A percentile compares a stretch with the other conserved stretches of the same genome.
Evolutionary conservation across 2,888 invertebrate species (phyloP).

Genomic region (Laothoe populi): DNA sequence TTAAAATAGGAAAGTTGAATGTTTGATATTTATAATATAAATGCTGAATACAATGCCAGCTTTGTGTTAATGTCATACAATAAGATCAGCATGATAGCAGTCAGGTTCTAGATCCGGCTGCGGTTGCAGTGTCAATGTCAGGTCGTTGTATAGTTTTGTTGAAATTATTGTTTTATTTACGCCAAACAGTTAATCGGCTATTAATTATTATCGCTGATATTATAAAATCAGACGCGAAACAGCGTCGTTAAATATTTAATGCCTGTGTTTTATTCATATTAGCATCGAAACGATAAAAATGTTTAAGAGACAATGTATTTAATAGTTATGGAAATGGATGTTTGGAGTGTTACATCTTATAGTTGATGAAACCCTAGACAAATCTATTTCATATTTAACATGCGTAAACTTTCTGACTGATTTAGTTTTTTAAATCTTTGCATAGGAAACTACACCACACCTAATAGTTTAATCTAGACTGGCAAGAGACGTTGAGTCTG

Average conservation of each 20-base stretch:
- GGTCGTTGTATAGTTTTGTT: slow-evolving; percentile 41
- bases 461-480: no score
- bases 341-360: not conserved
- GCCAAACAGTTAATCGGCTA: slow-evolving; percentile 7
- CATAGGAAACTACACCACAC: no score
- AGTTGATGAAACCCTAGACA: no score
- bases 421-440: no score
- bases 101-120: slow-evolving; percentile 71
- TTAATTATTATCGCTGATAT: not conserved
- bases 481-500: no score
- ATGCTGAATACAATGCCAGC: slow-evolving; percentile 13
- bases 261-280: not conserved
- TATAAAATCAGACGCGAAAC: not conserved
- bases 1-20: not conserved
- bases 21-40: not conserved
- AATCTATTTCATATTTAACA: not conserved
- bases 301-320: not conserved
- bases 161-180: slow-evolving; percentile 24
- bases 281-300: not conserved
- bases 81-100: slow-evolving; percentile 48
- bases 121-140: slow-evolving; percentile 73
- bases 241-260: not conserved
- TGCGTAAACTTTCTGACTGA: no score
- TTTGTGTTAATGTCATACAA: slow-evolving; percentile 34
- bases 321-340: not conserved